A percentile compares a stretch with the other conserved stretches of the same genome.
These are phyloP conservation scores for Urophycis tenuis DNA, from an alignment of 2,797 vertebrate genomes.

Conservation along the genomic window DNA sequence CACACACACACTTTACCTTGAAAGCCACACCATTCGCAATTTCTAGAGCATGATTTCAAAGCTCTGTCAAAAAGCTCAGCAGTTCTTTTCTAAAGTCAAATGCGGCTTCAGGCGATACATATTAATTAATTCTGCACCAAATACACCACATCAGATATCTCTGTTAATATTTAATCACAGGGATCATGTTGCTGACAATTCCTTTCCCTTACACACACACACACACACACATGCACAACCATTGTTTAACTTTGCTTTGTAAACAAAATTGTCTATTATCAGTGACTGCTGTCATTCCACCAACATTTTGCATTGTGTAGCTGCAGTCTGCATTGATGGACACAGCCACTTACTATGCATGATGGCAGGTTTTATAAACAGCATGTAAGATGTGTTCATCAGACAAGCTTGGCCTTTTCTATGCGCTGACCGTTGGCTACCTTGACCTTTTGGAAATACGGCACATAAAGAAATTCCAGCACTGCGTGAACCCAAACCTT, in stretches of 20 bases:
- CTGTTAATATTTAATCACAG: constrained; percentile 39
- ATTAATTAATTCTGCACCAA: constrained; percentile 44
- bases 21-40: neutral
- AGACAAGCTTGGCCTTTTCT: constrained; percentile 61
- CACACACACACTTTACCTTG: neutral
- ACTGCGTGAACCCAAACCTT: constrained; percentile 55
- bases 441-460: constrained; percentile 64
- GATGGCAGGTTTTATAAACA: constrained; percentile 47
- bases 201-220: neutral
- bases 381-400: constrained; percentile 30
- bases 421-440: constrained; percentile 49
- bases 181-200: constrained; percentile 22
- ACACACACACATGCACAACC: neutral
- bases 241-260: constrained; percentile 14
- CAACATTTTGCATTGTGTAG: neutral
- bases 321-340: neutral
- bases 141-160: constrained; percentile 38
- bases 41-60: constrained; percentile 48
- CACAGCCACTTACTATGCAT: constrained; percentile 35
- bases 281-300: neutral
- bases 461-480: constrained; percentile 33
- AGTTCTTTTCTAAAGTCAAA: constrained; percentile 52
- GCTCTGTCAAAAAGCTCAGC: constrained; percentile 36
- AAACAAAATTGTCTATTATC: neutral
- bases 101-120: constrained; percentile 50